phyloP scores from a whole-genome alignment of 1,140 invertebrate species.

The Hylaeus volcanicus region DNA sequence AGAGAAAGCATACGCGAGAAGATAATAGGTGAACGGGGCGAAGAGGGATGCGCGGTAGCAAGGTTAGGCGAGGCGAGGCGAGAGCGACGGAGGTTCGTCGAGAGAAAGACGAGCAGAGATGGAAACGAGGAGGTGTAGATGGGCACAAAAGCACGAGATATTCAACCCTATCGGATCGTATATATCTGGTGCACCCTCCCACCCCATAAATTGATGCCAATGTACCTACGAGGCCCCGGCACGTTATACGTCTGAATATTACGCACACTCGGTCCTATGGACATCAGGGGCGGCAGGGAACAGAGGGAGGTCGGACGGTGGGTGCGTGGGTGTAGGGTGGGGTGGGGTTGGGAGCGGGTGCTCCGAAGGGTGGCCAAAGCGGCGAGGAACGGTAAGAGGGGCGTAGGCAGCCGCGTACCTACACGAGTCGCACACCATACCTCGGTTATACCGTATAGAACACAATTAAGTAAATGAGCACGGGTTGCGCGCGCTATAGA shows the following conservation, averaged over 20 bases:
- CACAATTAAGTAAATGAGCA: constrained; percentile 81
- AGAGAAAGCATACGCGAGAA: constrained; percentile 28
- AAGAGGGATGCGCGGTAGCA: neutral
- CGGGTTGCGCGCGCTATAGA: constrained; percentile 79
- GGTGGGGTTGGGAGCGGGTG: constrained; percentile 6
- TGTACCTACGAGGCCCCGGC: constrained; percentile 73
- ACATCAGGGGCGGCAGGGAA: constrained; percentile 34
- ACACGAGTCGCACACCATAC: constrained; percentile 67
- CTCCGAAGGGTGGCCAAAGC: constrained; percentile 28
- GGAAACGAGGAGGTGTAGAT: constrained; percentile 65
- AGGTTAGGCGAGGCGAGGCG: constrained; percentile 17
- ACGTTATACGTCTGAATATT: constrained; percentile 77
- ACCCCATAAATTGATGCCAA: constrained; percentile 77
- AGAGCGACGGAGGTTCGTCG: constrained; percentile 26
- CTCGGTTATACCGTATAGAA: constrained; percentile 75
- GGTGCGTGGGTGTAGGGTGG: neutral
- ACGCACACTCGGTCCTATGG: constrained; percentile 69
- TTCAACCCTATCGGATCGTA: constrained; percentile 72
- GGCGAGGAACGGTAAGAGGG: constrained; percentile 40
- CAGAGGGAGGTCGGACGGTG: constrained; percentile 20
- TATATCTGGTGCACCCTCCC: constrained; percentile 69
- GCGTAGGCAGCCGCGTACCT: constrained; percentile 60
- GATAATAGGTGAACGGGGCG: constrained; percentile 21
- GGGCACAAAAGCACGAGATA: constrained; percentile 73
- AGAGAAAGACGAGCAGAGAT: constrained; percentile 49